Evolutionary conservation across 2,797 vertebrate species (phyloP).

Genomic region (Myiotriccus ornatus): DNA sequence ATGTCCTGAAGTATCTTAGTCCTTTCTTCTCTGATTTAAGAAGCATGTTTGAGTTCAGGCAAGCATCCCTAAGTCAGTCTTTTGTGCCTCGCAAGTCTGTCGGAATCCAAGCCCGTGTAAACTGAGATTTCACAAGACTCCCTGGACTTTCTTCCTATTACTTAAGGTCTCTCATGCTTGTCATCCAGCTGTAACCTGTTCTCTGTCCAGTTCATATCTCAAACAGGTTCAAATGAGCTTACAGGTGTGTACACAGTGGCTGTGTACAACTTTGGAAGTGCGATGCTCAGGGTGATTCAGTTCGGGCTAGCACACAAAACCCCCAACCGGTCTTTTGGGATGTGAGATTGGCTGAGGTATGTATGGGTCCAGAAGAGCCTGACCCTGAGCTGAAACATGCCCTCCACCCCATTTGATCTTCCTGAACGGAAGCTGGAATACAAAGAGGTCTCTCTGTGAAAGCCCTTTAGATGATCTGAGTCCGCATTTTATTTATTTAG

Average conservation of each 20-base stretch:
- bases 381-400: neutral
- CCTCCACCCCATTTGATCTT: neutral
- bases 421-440: neutral
- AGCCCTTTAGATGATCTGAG: neutral
- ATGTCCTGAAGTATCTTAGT: neutral
- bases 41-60: neutral
- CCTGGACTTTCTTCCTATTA: neutral
- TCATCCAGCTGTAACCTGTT: neutral
- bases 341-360: neutral
- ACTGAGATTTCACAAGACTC: neutral
- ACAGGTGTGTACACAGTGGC: accelerated
- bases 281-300: neutral
- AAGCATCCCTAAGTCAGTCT: neutral
- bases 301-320: neutral
- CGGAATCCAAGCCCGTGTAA: neutral
- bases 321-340: neutral
- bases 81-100: neutral
- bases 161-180: neutral
- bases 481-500: neutral
- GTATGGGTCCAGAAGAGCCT: neutral
- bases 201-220: neutral
- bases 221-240: neutral
- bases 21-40: neutral
- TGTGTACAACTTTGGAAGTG: accelerated
- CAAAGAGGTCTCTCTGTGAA: neutral